phyloP scores from a whole-genome alignment of 2,797 vertebrate genomes.

The Hydrophis major region DNA sequence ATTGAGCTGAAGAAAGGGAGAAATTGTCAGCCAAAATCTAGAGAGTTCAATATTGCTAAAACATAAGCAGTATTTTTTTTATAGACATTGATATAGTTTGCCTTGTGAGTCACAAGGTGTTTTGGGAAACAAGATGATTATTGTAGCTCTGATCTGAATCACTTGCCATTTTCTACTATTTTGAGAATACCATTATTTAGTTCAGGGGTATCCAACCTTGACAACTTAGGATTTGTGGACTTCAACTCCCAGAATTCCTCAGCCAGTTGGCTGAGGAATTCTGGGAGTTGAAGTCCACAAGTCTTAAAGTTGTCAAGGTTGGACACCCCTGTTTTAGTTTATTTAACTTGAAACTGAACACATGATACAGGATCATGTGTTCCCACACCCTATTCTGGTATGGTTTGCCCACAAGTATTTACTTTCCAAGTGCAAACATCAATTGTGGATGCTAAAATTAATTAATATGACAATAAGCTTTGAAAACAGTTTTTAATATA shows the following conservation, averaged over 20 bases:
- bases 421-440: background rate
- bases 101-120: background rate
- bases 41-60: background rate
- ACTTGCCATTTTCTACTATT: background rate
- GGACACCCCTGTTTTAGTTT: background rate
- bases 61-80: background rate
- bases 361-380: background rate
- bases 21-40: background rate
- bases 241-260: too few relatives aligned
- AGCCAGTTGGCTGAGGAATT: too few relatives aligned
- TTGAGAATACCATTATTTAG: background rate
- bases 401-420: background rate
- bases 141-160: background rate
- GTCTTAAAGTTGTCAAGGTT: too few relatives aligned
- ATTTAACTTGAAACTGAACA: background rate
- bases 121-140: background rate
- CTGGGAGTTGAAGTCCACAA: too few relatives aligned
- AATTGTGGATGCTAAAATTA: background rate
- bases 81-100: background rate
- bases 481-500: background rate
- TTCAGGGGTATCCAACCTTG: too few relatives aligned
- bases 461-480: background rate
- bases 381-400: background rate
- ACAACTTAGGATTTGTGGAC: too few relatives aligned
- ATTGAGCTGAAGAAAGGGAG: background rate